Evolutionary conservation across 2,113 vertebrate species (phyloP), one percentile per base, ranked within the genome.

Genomic region (Hylia prasina): DNA sequence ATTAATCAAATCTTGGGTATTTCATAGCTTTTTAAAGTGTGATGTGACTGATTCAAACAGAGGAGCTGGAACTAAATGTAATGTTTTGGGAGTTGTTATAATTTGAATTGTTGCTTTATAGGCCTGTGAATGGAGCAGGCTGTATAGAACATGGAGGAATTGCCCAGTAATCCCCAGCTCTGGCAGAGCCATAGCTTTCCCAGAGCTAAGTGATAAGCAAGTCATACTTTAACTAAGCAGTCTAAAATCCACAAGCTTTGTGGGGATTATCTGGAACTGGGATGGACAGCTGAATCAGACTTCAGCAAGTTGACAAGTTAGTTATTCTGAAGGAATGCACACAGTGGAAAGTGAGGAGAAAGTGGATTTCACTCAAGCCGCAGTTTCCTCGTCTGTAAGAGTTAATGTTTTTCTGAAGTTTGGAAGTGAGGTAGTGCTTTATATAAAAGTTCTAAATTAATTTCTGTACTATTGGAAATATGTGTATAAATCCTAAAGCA

Each of bases 181-280:
- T 30, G 71, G 70, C 87, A 87, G 47, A 81, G 65, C 0, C 1
- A 48, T 82, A 72, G 61, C 14, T 16, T 75, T 81, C 22, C 66
- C 93, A 40, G 57, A 72, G 60, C 65, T 60, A 11, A 89, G 70
- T 87, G 93, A 94, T 96, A 91, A 96, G 68, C 64, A 75, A 82
- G 83, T 75, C 91, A 61, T 63, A 64, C 78, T 95, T 92, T 79
- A 87, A 93, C 89, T 76, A 89, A 86, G 75, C 91, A 64, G 73
- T 91, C 65, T 92, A 79, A 94, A 96, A 95, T 93, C 81, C 60
- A 64, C 65, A 15, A 79, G 53, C 65, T 75, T 77, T 94, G 54
- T 79, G 61, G 45, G 37, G 48, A 79, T 94, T 95, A 82, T 87
- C 65, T 94, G 75, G 48, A 91, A 3, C 73, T 60, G 27, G 84